Evolutionary conservation across 2,888 invertebrate species (phyloP).

Genomic region (Microplitis manilae): DNA sequence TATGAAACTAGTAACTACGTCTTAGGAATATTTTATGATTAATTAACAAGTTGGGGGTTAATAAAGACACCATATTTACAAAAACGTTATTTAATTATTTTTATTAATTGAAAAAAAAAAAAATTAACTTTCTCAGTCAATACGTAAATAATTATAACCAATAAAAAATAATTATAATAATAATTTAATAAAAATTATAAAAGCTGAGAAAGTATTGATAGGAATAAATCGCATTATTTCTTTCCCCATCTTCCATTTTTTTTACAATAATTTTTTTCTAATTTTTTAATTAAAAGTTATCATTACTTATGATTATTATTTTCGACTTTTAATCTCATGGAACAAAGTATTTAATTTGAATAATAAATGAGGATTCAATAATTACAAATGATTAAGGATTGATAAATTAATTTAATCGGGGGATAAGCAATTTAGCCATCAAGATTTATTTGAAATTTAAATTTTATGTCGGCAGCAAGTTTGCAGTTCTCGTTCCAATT

Average conservation of each 20-base stretch:
- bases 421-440: neutral
- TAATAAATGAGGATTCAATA: neutral
- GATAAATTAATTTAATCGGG: neutral
- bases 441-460: constrained; percentile 25
- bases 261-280: constrained; percentile 37
- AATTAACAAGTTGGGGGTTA: neutral
- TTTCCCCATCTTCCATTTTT: constrained; percentile 63
- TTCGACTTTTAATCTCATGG: constrained; percentile 45
- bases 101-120: constrained; percentile 53
- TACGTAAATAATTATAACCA: constrained; percentile 53
- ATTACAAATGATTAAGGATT: neutral
- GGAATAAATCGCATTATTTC: constrained; percentile 41
- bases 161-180: neutral
- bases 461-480: constrained; percentile 57
- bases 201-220: constrained; percentile 2
- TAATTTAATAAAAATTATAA: neutral
- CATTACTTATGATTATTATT: neutral
- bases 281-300: constrained; percentile 36
- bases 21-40: no score
- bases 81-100: constrained; percentile 55
- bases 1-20: no score
- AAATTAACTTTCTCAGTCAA: constrained; percentile 44
- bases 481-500: constrained; percentile 66
- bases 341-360: neutral
- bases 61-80: constrained; percentile 45